Percentiles rank a stretch among this genome's conserved stretches.
phyloP scores from a whole-genome alignment of 30 jellyfish, hydroid and myxozoan species.

The Aurelia aurita complex sp. Pacific region DNA sequence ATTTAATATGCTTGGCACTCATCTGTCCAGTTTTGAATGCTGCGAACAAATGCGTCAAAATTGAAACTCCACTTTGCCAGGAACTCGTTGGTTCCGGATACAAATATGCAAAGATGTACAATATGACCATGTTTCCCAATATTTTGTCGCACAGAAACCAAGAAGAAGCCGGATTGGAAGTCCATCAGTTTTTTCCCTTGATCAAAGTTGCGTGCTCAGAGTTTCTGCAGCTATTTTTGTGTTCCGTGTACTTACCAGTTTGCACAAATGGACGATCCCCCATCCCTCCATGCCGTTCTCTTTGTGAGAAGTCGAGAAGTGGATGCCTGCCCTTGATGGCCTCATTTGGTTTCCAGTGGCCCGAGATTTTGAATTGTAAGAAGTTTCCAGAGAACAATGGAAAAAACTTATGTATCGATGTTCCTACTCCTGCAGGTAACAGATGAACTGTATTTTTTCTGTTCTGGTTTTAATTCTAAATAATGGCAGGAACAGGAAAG shows the following conservation, averaged over 20 bases:
- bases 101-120: conserved; percentile 41
- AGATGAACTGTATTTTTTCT: no score
- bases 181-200: conserved; percentile 75
- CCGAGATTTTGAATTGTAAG: conserved; percentile 62
- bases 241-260: conserved; percentile 85
- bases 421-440: no score
- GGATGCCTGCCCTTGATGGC: conserved; percentile 72
- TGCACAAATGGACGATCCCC: conserved; percentile 49
- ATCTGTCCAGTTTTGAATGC: no score
- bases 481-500: no score
- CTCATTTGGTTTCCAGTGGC: conserved; percentile 83
- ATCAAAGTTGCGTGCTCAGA: conserved; percentile 75
- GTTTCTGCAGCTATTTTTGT: conserved; percentile 63
- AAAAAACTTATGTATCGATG: neutral
- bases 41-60: no score
- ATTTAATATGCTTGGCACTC: no score
- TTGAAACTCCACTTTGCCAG: no score
- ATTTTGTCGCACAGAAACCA: conserved; percentile 70
- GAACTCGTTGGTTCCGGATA: no score
- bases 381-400: conserved; percentile 58
- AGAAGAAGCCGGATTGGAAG: conserved; percentile 86
- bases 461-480: no score
- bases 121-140: conserved; percentile 86
- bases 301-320: conserved; percentile 69
- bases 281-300: conserved; percentile 83